Conservation (phyloP, 1,140 invertebrate genomes). For the Rhopalosiphum padi region DNA sequence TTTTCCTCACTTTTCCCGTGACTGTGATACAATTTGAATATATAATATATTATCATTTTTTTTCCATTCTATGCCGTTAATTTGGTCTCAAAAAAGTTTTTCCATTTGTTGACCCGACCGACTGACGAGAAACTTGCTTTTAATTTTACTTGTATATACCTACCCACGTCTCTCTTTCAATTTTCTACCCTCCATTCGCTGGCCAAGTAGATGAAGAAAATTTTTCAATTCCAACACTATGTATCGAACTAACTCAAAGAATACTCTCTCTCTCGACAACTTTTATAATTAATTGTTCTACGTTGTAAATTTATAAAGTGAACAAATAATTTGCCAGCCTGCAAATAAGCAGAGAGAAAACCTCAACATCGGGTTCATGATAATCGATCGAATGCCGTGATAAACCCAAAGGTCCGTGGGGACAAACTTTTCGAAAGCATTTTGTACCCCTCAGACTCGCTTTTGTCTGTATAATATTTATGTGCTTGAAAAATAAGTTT, state of each 20-base stretch:
- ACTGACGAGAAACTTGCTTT: neutral
- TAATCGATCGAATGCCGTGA: conserved; percentile 34
- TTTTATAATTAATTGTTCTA: conserved; percentile 53
- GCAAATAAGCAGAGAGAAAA: neutral
- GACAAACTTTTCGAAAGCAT: conserved; percentile 32
- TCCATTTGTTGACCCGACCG: conserved; percentile 18
- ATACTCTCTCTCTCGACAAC: conserved; percentile 20
- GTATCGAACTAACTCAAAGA: conserved; percentile 24
- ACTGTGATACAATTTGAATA: neutral
- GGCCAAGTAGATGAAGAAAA: neutral
- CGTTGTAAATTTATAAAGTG: conserved; percentile 29
- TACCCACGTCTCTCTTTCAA: neutral
- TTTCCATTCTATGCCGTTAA: neutral
- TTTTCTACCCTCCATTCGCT: too few species aligned
- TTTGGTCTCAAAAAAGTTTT: conserved; percentile 36
- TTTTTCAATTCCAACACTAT: conserved; percentile 36
- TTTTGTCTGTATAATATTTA: conserved; percentile 43
- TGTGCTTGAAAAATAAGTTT: conserved; percentile 49
- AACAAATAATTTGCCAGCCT: conserved; percentile 40
- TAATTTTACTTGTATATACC: conserved; percentile 3
- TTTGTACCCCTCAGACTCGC: conserved; percentile 19
- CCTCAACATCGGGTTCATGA: conserved; percentile 34
- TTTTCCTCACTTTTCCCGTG: neutral
- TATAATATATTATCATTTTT: conserved; percentile 24
- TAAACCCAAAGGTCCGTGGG: conserved; percentile 4